phyloP scores from a whole-genome alignment of 2,113 vertebrate genomes.

The Brachyhypopomus occidentalis region DNA sequence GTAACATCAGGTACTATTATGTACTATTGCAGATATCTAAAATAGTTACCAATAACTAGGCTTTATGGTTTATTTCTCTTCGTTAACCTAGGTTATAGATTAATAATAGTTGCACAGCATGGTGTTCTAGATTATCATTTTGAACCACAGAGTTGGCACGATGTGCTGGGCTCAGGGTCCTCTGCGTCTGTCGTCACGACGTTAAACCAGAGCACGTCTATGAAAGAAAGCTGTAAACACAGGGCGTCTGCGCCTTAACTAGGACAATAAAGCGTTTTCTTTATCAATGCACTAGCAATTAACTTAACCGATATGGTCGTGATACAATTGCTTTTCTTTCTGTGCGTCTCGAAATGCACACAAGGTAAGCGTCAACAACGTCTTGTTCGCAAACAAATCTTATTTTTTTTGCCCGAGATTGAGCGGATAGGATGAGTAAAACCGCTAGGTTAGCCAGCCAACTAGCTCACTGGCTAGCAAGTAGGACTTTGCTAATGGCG shows the following conservation, averaged over 20 bases:
- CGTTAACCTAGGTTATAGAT: no score
- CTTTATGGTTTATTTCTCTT: no score
- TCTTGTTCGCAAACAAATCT: neutral
- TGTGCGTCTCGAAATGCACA: constrained; percentile 59
- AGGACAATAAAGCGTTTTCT: constrained; percentile 77
- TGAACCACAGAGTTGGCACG: no score
- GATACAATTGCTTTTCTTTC: constrained; percentile 67
- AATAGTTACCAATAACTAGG: no score
- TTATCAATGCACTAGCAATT: constrained; percentile 75
- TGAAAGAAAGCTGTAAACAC: constrained; percentile 73
- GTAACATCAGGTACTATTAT: no score
- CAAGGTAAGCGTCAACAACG: constrained; percentile 69
- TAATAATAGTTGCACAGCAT: no score
- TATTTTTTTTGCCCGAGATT: constrained; percentile 25
- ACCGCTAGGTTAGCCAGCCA: constrained; percentile 51
- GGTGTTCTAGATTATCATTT: no score
- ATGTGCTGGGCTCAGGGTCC: no score
- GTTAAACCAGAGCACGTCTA: constrained; percentile 43
- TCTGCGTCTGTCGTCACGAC: constrained; percentile 74
- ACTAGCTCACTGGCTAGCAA: constrained; percentile 52
- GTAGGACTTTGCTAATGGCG: constrained; percentile 45
- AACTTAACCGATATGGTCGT: constrained; percentile 68
- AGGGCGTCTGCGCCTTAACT: constrained; percentile 77
- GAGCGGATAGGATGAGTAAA: constrained; percentile 57
- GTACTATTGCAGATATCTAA: no score